phyloP scores from a whole-genome alignment of 2,888 invertebrate species.

The Chrysomela aeneicollis region DNA sequence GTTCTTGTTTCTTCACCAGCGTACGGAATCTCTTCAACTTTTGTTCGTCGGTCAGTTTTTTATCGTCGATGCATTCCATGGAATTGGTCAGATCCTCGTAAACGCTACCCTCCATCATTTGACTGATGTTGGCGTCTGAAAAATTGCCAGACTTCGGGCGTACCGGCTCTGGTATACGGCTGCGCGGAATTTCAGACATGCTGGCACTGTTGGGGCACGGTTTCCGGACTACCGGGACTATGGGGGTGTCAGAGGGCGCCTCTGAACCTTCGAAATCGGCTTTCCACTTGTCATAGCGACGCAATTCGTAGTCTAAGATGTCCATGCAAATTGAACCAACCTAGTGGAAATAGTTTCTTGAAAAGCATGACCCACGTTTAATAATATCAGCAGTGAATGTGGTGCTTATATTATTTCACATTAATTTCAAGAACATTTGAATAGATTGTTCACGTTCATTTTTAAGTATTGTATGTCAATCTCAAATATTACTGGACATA shows the following conservation, averaged over 20 bases:
- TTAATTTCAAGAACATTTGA: too few species aligned
- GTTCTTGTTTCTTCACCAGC: conserved; percentile 93
- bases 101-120: conserved; percentile 62
- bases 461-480: too few species aligned
- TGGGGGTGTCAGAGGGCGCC: conserved; percentile 58
- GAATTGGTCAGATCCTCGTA: conserved; percentile 66
- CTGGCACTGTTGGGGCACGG: conserved; percentile 59
- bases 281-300: conserved; percentile 93
- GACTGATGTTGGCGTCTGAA: conserved; percentile 65
- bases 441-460: too few species aligned
- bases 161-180: conserved; percentile 75
- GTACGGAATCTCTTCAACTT: conserved; percentile 79
- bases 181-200: conserved; percentile 69
- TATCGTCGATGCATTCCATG: conserved; percentile 59
- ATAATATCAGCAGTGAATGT: too few species aligned
- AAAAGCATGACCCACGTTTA: background rate
- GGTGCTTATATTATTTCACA: too few species aligned
- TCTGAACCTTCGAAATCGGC: conserved; percentile 71
- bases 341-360: conserved; percentile 57
- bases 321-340: conserved; percentile 97
- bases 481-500: too few species aligned
- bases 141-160: conserved; percentile 80
- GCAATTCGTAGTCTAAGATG: conserved; percentile 93
- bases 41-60: conserved; percentile 57
- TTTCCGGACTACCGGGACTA: conserved; percentile 55